Evolutionary conservation across 2,888 invertebrate genomes (phyloP).

Genomic region (Craniophora ligustri): DNA sequence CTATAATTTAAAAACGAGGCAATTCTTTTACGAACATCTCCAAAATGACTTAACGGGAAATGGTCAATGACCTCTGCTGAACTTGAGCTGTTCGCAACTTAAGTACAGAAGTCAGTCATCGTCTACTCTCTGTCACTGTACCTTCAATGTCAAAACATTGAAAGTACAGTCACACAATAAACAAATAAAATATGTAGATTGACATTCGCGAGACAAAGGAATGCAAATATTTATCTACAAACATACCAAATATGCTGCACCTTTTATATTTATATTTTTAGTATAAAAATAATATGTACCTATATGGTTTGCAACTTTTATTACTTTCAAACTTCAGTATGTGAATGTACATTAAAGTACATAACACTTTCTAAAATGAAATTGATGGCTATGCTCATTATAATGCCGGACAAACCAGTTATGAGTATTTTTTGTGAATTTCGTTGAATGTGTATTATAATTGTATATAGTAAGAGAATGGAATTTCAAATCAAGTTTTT

Average conservation of each 20-base stretch:
- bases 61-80: slow-evolving; percentile 5
- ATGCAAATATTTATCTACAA: background rate
- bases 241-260: background rate
- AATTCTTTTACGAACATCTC: background rate
- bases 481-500: slow-evolving; percentile 15
- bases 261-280: background rate
- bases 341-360: slow-evolving; percentile 16
- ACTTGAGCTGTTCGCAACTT: slow-evolving; percentile 31
- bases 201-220: slow-evolving; percentile 7
- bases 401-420: slow-evolving; percentile 35
- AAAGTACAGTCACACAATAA: slow-evolving; percentile 14
- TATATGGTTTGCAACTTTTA: slow-evolving; percentile 12
- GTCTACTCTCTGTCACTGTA: no score
- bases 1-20: no score
- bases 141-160: no score
- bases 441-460: slow-evolving; percentile 25
- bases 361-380: slow-evolving; percentile 47
- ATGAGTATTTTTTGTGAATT: slow-evolving; percentile 53
- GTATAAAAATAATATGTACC: background rate
- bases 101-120: no score
- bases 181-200: slow-evolving; percentile 11
- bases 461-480: slow-evolving; percentile 45
- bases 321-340: slow-evolving; percentile 22
- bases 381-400: slow-evolving; percentile 42
- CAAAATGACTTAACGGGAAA: background rate